A percentile compares a stretch with the other conserved stretches of the same genome.
phyloP scores from a whole-genome alignment of 2,797 vertebrate species.

The Pogonophryne albipinna region DNA sequence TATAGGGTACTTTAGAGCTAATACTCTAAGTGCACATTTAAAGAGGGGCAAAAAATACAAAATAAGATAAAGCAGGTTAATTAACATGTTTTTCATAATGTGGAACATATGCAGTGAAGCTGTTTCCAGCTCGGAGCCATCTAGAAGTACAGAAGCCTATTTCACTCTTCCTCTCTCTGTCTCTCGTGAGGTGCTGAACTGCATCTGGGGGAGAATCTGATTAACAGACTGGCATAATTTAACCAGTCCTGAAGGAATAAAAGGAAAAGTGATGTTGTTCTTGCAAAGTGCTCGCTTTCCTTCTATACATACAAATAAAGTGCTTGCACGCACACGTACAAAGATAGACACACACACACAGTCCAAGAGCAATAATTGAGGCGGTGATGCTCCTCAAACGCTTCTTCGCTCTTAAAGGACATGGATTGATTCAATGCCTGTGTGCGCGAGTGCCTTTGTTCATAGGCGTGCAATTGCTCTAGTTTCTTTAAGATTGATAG shows the following conservation, averaged over 20 bases:
- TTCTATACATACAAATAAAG: conserved; percentile 44
- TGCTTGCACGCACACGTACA: background rate
- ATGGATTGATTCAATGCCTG: conserved; percentile 29
- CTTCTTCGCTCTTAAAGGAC: conserved; percentile 37
- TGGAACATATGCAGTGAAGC: conserved; percentile 24
- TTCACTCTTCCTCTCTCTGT: conserved; percentile 32
- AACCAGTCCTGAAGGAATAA: conserved; percentile 56
- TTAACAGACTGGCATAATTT: conserved; percentile 72
- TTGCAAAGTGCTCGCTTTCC: conserved; percentile 51
- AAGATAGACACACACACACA: background rate
- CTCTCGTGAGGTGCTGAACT: conserved; percentile 49
- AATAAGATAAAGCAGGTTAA: conserved; percentile 29
- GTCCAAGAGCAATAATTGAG: conserved; percentile 18
- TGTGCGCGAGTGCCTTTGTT: conserved; percentile 11
- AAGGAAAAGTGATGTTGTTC: conserved; percentile 47
- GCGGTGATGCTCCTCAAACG: conserved; percentile 38
- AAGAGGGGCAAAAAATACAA: background rate
- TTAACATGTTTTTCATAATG: conserved; percentile 40
- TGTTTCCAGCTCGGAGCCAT: conserved; percentile 18
- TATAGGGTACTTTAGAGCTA: background rate
- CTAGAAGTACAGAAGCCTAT: conserved; percentile 20
- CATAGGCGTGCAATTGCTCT: conserved; percentile 29
- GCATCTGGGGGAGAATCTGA: conserved; percentile 67
- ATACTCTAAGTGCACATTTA: background rate
- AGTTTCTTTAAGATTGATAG: conserved; percentile 62